Percentiles rank a stretch among this genome's conserved stretches.
Conservation (phyloP, 2,797 vertebrate species). For the Xiphorhynchus erythropygius region DNA sequence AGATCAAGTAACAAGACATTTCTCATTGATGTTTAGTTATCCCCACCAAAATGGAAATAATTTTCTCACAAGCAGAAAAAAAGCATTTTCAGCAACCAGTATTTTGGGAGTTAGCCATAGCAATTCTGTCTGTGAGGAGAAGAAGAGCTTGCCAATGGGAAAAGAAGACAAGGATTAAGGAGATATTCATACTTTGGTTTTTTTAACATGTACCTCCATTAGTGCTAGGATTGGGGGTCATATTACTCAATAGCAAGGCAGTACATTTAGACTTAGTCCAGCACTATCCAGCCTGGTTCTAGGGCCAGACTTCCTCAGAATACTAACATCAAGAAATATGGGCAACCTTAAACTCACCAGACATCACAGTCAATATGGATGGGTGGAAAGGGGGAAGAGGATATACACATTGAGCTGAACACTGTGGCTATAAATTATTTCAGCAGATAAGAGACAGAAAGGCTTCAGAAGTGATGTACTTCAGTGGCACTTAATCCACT, state of each 20-base stretch:
- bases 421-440: neutral
- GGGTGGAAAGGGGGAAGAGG: neutral
- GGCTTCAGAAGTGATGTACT: neutral
- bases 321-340: neutral
- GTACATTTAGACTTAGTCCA: neutral
- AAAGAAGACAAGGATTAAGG: neutral
- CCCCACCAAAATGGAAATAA: neutral
- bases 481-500: neutral
- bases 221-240: accelerated
- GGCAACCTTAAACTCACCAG: neutral
- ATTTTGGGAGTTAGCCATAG: neutral
- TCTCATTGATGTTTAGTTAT: neutral
- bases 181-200: neutral
- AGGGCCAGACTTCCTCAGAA: neutral
- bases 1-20: neutral
- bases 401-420: neutral
- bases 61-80: neutral
- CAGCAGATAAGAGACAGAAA: neutral
- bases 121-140: neutral
- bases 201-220: too few relatives aligned
- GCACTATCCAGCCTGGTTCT: neutral
- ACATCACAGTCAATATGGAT: neutral
- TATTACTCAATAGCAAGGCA: neutral
- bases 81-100: neutral
- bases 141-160: neutral